Percentiles rank a stretch among this genome's conserved stretches.
phyloP scores from a whole-genome alignment of 2,113 vertebrate species.

The Glareola pratincola region DNA sequence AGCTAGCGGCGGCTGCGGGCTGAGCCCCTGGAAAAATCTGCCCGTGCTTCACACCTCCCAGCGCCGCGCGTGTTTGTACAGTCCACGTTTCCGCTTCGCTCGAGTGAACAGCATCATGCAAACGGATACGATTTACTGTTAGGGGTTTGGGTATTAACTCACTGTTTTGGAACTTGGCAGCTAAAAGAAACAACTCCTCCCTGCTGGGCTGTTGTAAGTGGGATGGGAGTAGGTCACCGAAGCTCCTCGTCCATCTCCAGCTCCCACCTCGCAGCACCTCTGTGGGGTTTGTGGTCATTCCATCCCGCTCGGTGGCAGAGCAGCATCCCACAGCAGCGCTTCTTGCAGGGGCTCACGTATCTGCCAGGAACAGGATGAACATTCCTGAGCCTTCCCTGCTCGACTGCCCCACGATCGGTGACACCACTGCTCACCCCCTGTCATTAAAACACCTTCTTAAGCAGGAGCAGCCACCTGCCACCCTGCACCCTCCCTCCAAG shows the following conservation, averaged over 20 bases:
- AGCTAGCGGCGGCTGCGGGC: not conserved
- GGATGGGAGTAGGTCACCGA: rapidly evolving
- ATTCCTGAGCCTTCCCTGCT: not conserved
- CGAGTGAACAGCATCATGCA: rapidly evolving
- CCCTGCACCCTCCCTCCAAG: not conserved
- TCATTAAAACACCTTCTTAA: not conserved
- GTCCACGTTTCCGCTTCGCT: not conserved
- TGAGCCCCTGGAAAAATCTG: not conserved
- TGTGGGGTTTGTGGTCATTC: not conserved
- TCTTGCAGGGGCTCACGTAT: not conserved
- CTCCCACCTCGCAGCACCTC: not conserved
- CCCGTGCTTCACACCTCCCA: not conserved
- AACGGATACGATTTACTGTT: not conserved
- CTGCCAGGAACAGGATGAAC: rapidly evolving
- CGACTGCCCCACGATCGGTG: rapidly evolving
- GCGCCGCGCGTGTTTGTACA: rapidly evolving
- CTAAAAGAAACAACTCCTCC: not conserved
- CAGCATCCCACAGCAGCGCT: not conserved
- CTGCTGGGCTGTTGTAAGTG: not conserved
- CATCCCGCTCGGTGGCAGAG: not conserved
- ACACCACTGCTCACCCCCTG: not conserved
- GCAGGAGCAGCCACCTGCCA: no score
- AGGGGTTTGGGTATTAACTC: not conserved
- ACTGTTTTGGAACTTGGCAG: not conserved
- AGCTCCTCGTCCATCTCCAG: not conserved